Percentiles rank a stretch among this genome's conserved stretches.
phyloP scores from a whole-genome alignment of 2,797 vertebrate species.

The Malurus splendens region DNA sequence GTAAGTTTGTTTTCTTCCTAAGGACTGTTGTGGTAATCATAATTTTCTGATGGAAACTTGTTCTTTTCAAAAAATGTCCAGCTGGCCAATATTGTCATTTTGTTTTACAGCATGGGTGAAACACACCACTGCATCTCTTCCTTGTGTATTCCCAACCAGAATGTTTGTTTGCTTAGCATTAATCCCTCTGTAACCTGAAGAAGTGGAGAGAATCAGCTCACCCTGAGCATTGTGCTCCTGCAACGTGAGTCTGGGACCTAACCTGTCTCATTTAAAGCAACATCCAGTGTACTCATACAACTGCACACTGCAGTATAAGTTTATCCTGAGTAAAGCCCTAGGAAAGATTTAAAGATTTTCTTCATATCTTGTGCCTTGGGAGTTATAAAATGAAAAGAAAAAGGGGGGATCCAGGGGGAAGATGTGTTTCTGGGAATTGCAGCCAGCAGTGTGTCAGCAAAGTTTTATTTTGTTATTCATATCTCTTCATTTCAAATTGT shows the following conservation, averaged over 20 bases:
- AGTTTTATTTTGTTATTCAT: slow-evolving; percentile 28
- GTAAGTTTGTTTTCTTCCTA: neutral
- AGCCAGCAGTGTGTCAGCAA: slow-evolving; percentile 2
- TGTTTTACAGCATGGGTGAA: neutral
- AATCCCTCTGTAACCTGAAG: neutral
- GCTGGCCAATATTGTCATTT: neutral
- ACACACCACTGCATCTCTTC: neutral
- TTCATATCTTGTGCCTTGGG: neutral
- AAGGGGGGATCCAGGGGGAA: neutral
- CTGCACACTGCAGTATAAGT: neutral
- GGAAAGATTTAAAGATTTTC: slow-evolving; percentile 8
- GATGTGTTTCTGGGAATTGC: slow-evolving; percentile 2
- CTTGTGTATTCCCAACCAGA: neutral
- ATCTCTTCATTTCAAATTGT: neutral
- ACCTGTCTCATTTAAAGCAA: neutral
- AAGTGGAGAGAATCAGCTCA: neutral
- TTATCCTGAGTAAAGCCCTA: neutral
- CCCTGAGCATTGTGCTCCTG: neutral
- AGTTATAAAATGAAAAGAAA: slow-evolving; percentile 16
- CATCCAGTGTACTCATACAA: neutral
- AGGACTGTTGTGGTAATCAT: neutral
- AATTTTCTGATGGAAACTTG: neutral
- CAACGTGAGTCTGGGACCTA: neutral
- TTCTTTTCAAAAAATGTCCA: neutral
- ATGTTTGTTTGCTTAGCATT: neutral